A percentile compares a stretch with the other conserved stretches of the same genome.
These are phyloP conservation scores for Diploscapter pachys DNA, from an alignment of 1,140 invertebrate species.

Conservation along the genomic window DNA sequence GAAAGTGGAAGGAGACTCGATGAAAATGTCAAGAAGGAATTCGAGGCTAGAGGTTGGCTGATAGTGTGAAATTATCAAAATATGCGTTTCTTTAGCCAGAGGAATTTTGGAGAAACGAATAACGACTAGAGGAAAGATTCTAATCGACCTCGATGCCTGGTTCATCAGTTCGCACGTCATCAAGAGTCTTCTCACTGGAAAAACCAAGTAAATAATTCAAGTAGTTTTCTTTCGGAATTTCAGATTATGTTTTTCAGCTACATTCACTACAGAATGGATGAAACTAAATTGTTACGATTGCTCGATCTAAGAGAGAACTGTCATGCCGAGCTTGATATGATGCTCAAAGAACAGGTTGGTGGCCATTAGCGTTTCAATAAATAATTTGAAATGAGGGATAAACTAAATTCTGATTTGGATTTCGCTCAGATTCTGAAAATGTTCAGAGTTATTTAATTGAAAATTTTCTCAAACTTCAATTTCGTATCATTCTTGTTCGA, in stretches of 20 bases:
- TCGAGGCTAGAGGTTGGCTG: slow-evolving; percentile 8
- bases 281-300: slow-evolving; percentile 20
- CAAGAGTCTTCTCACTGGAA: slow-evolving; percentile 23
- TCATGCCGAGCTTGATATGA: slow-evolving; percentile 29
- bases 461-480: no score
- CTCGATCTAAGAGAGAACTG: slow-evolving; percentile 25
- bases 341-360: slow-evolving; percentile 1
- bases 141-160: slow-evolving; percentile 11
- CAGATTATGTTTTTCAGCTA: neutral
- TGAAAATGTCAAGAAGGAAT: slow-evolving; percentile 20
- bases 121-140: slow-evolving; percentile 17
- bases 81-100: slow-evolving; percentile 6
- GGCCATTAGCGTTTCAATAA: slow-evolving; percentile 8
- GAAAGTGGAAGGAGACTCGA: slow-evolving; percentile 20
- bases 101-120: slow-evolving; percentile 16
- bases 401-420: neutral
- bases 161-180: slow-evolving; percentile 20
- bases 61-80: neutral
- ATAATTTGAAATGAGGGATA: neutral
- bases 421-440: slow-evolving; percentile 10
- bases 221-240: neutral
- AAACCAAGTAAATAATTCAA: neutral
- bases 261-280: slow-evolving; percentile 32
- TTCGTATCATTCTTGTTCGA: no score
- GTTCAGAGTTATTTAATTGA: neutral